A percentile compares a stretch with the other conserved stretches of the same genome.
These are phyloP conservation scores for Epizoanthus fatuus DNA, from an alignment of 92 coral and sea anemone species.

Conservation along the genomic window DNA sequence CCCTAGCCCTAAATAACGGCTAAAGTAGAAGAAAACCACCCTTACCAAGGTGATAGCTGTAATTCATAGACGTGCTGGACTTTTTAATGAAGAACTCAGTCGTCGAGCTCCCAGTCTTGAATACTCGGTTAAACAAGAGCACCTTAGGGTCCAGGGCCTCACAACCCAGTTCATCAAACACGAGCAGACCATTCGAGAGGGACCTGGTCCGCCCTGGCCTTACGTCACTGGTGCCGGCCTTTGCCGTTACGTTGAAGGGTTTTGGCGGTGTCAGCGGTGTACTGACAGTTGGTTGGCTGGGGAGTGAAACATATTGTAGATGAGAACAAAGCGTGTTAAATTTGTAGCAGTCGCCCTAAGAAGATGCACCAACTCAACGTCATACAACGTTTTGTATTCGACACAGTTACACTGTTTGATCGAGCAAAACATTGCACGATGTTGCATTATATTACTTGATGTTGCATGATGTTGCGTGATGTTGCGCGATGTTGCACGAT, in stretches of 20 bases:
- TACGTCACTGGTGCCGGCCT: not conserved
- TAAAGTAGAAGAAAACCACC: not conserved
- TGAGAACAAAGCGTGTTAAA: not conserved
- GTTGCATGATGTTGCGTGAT: too few species aligned
- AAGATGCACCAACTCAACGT: too few species aligned
- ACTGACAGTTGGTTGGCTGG: conserved; percentile 15
- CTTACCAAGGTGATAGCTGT: conserved; percentile 73
- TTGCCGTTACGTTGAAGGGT: not conserved
- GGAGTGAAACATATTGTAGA: not conserved
- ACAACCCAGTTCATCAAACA: conserved; percentile 56
- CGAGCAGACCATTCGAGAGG: conserved; percentile 51
- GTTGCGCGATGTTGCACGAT: too few species aligned
- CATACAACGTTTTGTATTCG: too few species aligned
- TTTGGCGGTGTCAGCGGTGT: conserved; percentile 4
- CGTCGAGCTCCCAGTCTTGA: conserved; percentile 78
- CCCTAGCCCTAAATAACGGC: not conserved
- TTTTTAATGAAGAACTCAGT: conserved; percentile 63
- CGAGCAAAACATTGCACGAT: too few species aligned
- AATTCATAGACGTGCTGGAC: conserved; percentile 53
- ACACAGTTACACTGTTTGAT: too few species aligned
- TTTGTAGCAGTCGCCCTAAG: too few species aligned
- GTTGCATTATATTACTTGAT: too few species aligned
- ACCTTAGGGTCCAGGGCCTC: conserved; percentile 64
- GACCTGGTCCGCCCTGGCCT: not conserved
- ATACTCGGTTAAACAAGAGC: conserved; percentile 68